Percentiles rank a stretch among this genome's conserved stretches.
Conservation (phyloP, 2,113 vertebrate species). For the Pteropus alecto region DNA sequence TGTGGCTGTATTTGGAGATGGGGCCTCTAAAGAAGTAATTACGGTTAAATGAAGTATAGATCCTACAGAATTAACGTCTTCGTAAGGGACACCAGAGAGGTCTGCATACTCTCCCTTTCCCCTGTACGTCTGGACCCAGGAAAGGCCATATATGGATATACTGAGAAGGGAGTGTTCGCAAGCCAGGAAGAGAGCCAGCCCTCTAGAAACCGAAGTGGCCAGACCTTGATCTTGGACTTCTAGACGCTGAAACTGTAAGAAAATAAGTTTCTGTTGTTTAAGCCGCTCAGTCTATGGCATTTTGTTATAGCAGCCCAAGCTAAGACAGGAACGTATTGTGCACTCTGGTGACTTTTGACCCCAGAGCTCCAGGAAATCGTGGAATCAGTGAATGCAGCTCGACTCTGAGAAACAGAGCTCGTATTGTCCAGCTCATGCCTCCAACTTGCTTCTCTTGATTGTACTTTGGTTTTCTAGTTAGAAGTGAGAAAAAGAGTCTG, state of each 20-base stretch:
- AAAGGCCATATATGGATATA: not conserved
- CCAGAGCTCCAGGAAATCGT: not conserved
- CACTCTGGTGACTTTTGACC: not conserved
- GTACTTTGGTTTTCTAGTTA: not conserved
- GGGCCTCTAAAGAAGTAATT: not conserved
- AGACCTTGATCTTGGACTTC: not conserved
- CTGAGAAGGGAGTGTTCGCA: not conserved
- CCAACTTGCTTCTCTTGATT: not conserved
- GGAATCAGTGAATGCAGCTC: not conserved
- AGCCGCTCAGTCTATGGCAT: not conserved
- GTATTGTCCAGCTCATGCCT: rapidly evolving
- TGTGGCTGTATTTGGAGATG: not conserved
- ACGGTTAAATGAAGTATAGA: not conserved
- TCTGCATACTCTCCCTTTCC: not conserved
- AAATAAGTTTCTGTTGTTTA: not conserved
- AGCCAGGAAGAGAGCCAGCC: not conserved
- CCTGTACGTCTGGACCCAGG: rapidly evolving
- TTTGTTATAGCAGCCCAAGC: not conserved
- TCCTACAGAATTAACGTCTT: not conserved
- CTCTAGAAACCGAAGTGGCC: not conserved
- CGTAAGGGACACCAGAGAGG: not conserved
- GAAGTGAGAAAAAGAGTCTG: not conserved
- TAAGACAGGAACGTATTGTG: not conserved
- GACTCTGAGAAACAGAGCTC: not conserved
- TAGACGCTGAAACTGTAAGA: not conserved